phyloP scores from a whole-genome alignment of 2,113 vertebrate species.

The Sakesphorus luctuosus region DNA sequence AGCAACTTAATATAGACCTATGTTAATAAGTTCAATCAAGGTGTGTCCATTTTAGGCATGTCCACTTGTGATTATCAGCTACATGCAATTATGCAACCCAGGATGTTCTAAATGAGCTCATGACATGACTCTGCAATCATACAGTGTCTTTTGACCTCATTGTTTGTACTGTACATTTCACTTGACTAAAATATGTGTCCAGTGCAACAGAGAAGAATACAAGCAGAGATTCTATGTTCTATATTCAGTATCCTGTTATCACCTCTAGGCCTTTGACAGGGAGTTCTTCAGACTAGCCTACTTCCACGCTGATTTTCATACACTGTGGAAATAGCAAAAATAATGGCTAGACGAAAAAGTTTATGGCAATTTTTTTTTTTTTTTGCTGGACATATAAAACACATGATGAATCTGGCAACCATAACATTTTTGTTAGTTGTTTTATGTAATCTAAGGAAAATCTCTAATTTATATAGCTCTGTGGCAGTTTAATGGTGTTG shows the following conservation, averaged over 20 bases:
- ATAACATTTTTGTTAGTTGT: neutral
- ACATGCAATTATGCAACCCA: neutral
- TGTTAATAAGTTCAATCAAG: neutral
- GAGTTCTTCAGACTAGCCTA: neutral
- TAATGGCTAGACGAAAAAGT: fast-evolving
- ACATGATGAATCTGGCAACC: neutral
- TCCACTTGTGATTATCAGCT: neutral
- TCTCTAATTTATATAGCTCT: constrained; percentile 20
- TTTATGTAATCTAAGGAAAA: constrained; percentile 6
- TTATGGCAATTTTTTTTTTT: neutral
- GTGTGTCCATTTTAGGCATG: neutral
- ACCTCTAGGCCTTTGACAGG: neutral
- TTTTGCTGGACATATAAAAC: neutral
- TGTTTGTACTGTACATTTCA: neutral
- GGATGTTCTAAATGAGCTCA: neutral
- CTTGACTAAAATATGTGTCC: neutral
- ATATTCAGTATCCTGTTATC: neutral
- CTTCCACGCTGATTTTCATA: neutral
- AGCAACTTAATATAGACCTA: neutral
- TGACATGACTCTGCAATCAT: neutral
- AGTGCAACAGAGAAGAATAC: neutral
- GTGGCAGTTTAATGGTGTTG: constrained; percentile 51
- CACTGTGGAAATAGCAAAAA: neutral
- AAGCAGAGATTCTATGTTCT: neutral
- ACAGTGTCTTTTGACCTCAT: neutral